Evolutionary conservation across 2,797 vertebrate genomes (phyloP).

Genomic region (Orestias chungarensis): DNA sequence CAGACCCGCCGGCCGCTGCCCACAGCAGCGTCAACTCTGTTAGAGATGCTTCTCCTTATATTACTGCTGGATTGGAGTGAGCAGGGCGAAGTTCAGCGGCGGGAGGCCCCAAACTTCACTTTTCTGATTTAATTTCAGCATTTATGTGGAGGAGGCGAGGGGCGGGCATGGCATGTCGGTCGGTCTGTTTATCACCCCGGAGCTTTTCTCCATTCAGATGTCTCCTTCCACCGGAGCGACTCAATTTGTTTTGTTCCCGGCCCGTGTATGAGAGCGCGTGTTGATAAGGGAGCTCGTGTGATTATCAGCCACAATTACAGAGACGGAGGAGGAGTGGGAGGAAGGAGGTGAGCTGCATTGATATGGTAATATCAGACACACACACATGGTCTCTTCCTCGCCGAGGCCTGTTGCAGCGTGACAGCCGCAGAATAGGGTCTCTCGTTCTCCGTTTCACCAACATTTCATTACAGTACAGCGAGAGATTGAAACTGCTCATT

Average conservation of each 20-base stretch:
- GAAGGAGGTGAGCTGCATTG: constrained; percentile 53
- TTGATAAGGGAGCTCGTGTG: constrained; percentile 43
- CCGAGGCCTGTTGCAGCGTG: constrained; percentile 15
- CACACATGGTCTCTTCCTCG: constrained; percentile 10
- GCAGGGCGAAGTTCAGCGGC: constrained; percentile 2
- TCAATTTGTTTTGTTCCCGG: constrained; percentile 22
- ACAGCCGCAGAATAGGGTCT: constrained; percentile 46
- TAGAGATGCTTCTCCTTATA: not conserved
- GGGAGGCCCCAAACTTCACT: not conserved
- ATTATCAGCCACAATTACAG: constrained; percentile 65
- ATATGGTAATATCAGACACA: constrained; percentile 59
- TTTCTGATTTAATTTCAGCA: constrained; percentile 1
- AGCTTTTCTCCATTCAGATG: constrained; percentile 11
- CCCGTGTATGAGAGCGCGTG: constrained; percentile 11
- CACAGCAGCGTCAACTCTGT: not conserved
- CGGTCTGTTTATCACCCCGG: constrained; percentile 23
- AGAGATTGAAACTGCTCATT: constrained; percentile 50
- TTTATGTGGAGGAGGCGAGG: constrained; percentile 8
- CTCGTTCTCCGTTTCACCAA: constrained; percentile 51
- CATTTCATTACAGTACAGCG: constrained; percentile 41
- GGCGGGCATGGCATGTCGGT: not conserved
- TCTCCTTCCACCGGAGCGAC: constrained; percentile 19
- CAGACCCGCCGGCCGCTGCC: not conserved
- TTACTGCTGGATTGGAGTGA: constrained; percentile 1
- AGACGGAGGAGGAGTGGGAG: constrained; percentile 51